Evolutionary conservation across 2,888 invertebrate species (phyloP).

Genomic region (Drosophila diplacantha): DNA sequence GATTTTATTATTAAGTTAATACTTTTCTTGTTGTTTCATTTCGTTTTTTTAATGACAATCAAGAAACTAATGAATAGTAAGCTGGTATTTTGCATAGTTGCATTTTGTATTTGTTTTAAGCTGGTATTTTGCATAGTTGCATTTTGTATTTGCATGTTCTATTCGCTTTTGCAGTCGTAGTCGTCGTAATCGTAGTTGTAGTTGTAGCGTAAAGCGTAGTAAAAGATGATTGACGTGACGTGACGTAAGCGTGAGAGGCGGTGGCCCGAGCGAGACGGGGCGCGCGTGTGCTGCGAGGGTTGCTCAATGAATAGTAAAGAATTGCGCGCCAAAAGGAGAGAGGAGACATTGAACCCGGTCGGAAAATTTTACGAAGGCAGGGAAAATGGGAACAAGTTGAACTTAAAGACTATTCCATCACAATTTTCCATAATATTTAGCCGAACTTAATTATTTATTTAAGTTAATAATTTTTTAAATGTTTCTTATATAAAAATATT

Average conservation of each 20-base stretch:
- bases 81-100: not conserved
- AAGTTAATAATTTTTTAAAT: too few relatives aligned
- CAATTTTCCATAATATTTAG: too few relatives aligned
- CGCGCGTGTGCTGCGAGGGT: conserved; percentile 32
- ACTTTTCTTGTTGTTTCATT: not conserved
- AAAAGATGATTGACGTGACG: conserved; percentile 34
- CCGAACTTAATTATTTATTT: too few relatives aligned
- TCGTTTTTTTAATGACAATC: not conserved
- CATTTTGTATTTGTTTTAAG: conserved; percentile 1
- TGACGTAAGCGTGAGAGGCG: conserved; percentile 25
- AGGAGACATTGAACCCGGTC: conserved; percentile 24
- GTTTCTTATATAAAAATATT: too few relatives aligned
- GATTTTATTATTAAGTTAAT: not conserved
- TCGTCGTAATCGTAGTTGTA: conserved; percentile 18
- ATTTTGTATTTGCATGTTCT: conserved; percentile 4
- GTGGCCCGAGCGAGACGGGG: conserved; percentile 11
- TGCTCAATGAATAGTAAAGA: conserved; percentile 37
- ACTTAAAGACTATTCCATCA: too few relatives aligned
- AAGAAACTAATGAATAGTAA: not conserved
- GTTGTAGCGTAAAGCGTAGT: conserved; percentile 37
- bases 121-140: conserved; percentile 1
- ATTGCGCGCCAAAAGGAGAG: conserved; percentile 43
- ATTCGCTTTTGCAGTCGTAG: conserved; percentile 15
- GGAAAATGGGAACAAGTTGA: not conserved
- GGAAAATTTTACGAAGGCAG: not conserved